Percentiles rank a stretch among this genome's conserved stretches.
These are phyloP conservation scores for Ginglymostoma cirratum DNA, from an alignment of 2,113 vertebrate species.

Conservation along the genomic window DNA sequence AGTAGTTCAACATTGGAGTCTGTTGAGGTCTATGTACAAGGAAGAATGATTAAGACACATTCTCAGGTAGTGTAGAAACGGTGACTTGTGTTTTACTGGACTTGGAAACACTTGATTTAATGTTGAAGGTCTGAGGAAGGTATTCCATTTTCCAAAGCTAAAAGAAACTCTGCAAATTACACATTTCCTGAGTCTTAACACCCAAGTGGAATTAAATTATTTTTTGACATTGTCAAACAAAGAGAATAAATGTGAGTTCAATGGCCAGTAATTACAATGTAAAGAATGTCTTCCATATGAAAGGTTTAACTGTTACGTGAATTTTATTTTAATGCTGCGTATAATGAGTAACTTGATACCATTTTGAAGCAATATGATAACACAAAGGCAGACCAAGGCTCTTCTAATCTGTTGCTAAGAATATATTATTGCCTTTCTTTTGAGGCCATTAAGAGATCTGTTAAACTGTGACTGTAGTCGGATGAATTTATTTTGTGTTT, in stretches of 20 bases:
- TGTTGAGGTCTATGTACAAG: background rate
- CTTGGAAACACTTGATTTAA: background rate
- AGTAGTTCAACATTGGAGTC: too few relatives aligned
- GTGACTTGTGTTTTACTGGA: background rate
- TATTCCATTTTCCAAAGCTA: background rate
- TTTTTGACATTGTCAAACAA: background rate
- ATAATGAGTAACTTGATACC: background rate
- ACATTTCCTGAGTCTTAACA: slow-evolving; percentile 1
- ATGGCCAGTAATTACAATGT: background rate
- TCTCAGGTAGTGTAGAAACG: background rate
- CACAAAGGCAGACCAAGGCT: background rate
- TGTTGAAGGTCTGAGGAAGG: background rate
- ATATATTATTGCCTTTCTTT: background rate
- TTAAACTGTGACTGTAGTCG: background rate
- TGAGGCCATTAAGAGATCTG: background rate
- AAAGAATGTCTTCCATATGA: background rate
- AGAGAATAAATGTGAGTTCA: slow-evolving; percentile 5
- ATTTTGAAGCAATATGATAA: background rate
- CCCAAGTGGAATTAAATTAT: background rate
- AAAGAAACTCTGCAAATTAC: background rate
- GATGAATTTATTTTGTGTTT: slow-evolving; percentile 3
- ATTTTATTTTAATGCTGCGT: background rate
- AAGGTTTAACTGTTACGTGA: background rate
- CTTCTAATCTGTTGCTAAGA: background rate
- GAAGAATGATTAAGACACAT: background rate